Evolutionary conservation across 2,888 invertebrate genomes (phyloP).

Genomic region (Noctua pronuba): DNA sequence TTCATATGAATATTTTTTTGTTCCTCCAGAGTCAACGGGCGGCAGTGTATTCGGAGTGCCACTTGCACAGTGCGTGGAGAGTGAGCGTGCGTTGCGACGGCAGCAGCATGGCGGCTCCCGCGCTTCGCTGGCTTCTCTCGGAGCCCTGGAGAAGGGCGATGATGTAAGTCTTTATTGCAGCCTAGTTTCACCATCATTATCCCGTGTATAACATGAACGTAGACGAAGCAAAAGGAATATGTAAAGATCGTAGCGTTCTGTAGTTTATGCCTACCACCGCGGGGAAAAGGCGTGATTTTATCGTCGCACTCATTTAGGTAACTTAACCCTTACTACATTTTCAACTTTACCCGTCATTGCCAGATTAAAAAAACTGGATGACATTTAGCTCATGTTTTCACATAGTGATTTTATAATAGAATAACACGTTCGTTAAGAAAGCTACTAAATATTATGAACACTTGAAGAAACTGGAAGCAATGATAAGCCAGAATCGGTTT

Average conservation of each 20-base stretch:
- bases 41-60: slow-evolving; percentile 96
- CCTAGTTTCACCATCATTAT: background rate
- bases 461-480: background rate
- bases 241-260: too few species aligned
- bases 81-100: slow-evolving; percentile 91
- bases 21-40: slow-evolving; percentile 76
- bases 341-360: background rate
- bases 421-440: background rate
- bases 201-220: too few species aligned
- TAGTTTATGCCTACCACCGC: background rate
- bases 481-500: background rate
- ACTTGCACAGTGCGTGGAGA: slow-evolving; percentile 95
- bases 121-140: slow-evolving; percentile 94
- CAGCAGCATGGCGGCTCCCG: slow-evolving; percentile 91
- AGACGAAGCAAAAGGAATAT: background rate
- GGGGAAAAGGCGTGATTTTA: background rate
- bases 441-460: background rate
- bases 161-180: slow-evolving; percentile 87
- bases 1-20: slow-evolving; percentile 2
- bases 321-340: background rate
- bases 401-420: background rate
- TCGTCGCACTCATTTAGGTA: too few species aligned
- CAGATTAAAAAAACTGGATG: background rate
- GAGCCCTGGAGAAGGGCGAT: slow-evolving; percentile 87
- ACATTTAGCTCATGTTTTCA: background rate